Evolutionary conservation across 1,140 invertebrate genomes (phyloP), one percentile per base, ranked within the genome.

Genomic region (Adoxophyes honmai): DNA sequence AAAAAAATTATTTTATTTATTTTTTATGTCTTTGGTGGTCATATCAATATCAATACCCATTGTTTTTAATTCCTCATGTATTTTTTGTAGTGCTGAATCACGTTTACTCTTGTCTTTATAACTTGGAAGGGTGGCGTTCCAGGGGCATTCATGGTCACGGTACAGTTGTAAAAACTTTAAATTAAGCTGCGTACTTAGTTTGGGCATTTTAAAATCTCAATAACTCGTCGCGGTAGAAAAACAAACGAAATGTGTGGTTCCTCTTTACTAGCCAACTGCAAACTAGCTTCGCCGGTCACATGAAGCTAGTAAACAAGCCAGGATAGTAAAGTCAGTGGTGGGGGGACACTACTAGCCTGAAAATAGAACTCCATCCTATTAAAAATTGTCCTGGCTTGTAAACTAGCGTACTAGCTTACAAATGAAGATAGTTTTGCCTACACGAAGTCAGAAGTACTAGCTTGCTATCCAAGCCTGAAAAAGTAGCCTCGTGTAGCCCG

Each of bases 281-380:
- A 60, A 60, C 33, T 60, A 55, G 53, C 52, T 55, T 60, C 42
- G 39, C 44, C 59, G 34, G 34, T 18, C 59, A 60, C 59, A 60
- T 60, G 39, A 55, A 60, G 52, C 38, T 55, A 55, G 59, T 60
- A 48, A 6, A 60, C 52, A 60, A 55, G 42, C 59, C 34, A 60
- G 39, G 39, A 60, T 60, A 37, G 39, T 55, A 60, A 60, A 60
- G 55, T 55, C 52, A 59, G 57, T 59, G 36, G 57, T 53, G 33
- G 57, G 51, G n/a, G 34, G 53, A 39, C 36, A 48, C 44, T 60
- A 60, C 52, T 55, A 60, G 38, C 53, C 59, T 52, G 42, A 52
- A 51, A 39, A 36, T 36, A 36, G 34, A 36, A 36, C 21, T 28
- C 21, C 21, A 28, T 28, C 21, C 21, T 28, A 28, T 28, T 28